Percentiles rank a stretch among this genome's conserved stretches.
Evolutionary conservation across 2,888 invertebrate species (phyloP).

Genomic region (Macrosoma leucophasiata): DNA sequence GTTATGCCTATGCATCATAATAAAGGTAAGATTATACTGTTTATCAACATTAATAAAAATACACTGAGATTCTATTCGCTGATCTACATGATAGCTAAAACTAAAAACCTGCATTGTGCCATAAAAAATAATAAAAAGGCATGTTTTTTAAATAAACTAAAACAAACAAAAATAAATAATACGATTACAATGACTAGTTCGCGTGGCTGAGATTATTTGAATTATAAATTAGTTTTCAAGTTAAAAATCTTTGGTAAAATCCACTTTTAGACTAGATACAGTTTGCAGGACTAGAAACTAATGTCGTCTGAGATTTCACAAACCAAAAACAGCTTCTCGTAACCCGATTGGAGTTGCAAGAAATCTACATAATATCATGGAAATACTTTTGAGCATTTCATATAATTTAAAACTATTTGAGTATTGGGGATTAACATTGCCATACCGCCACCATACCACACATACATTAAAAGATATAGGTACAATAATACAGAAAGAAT

Average conservation of each 20-base stretch:
- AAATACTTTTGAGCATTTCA: too few relatives aligned
- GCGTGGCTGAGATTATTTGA: slow-evolving; percentile 29
- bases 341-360: too few relatives aligned
- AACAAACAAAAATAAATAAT: slow-evolving; percentile 23
- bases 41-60: too few relatives aligned
- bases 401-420: too few relatives aligned
- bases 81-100: slow-evolving; percentile 38
- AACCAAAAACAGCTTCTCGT: too few relatives aligned
- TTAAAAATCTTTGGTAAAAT: slow-evolving; percentile 48
- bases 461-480: neutral
- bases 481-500: slow-evolving; percentile 5
- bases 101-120: slow-evolving; percentile 46
- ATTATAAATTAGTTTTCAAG: slow-evolving; percentile 13
- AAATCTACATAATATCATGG: too few relatives aligned
- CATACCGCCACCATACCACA: too few relatives aligned
- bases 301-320: too few relatives aligned
- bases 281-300: slow-evolving; percentile 39
- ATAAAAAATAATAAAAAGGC: slow-evolving; percentile 17
- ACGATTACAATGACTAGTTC: slow-evolving; percentile 54
- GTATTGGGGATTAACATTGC: too few relatives aligned
- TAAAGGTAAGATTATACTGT: too few relatives aligned
- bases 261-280: slow-evolving; percentile 37
- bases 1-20: too few relatives aligned
- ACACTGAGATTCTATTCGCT: slow-evolving; percentile 57
- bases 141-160: slow-evolving; percentile 12